Conservation (phyloP, 2,888 invertebrate species). For the Smittia sp. region DNA sequence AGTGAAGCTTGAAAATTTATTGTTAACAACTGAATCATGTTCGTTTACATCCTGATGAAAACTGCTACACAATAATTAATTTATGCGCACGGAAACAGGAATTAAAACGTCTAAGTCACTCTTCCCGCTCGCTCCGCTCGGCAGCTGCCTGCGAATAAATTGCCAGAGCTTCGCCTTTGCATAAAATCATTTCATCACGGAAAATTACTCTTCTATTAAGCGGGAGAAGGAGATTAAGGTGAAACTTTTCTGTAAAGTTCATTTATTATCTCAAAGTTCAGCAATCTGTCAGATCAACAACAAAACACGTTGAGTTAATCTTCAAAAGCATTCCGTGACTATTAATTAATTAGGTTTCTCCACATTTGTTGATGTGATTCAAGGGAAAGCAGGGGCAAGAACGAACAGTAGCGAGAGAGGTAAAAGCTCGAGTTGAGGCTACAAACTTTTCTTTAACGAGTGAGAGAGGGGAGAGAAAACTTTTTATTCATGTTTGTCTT, state of each 20-base stretch:
- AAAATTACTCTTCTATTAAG: constrained; percentile 18
- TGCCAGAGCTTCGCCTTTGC: constrained; percentile 16
- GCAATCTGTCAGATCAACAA: constrained; percentile 33
- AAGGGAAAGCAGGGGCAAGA: not conserved
- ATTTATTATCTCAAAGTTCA: constrained; percentile 24
- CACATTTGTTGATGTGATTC: constrained; percentile 12
- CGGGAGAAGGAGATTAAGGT: constrained; percentile 13
- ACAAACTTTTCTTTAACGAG: constrained; percentile 16
- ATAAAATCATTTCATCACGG: constrained; percentile 28
- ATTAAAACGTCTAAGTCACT: constrained; percentile 38
- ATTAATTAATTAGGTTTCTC: constrained; percentile 25
- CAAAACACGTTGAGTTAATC: constrained; percentile 27
- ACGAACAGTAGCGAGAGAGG: not conserved
- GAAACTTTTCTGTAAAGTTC: constrained; percentile 8
- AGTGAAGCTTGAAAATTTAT: constrained; percentile 2
- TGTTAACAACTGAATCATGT: constrained; percentile 21
- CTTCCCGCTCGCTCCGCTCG: not conserved
- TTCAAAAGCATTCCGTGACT: constrained; percentile 25
- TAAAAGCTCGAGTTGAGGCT: not conserved
- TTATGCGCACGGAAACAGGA: constrained; percentile 30
- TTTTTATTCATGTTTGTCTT: constrained; percentile 22
- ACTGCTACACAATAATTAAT: constrained; percentile 27
- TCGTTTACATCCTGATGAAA: constrained; percentile 22
- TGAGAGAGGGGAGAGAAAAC: not conserved
- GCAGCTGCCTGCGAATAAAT: not conserved